Conservation (phyloP, 2,888 invertebrate species). For the Catocala sponsa region DNA sequence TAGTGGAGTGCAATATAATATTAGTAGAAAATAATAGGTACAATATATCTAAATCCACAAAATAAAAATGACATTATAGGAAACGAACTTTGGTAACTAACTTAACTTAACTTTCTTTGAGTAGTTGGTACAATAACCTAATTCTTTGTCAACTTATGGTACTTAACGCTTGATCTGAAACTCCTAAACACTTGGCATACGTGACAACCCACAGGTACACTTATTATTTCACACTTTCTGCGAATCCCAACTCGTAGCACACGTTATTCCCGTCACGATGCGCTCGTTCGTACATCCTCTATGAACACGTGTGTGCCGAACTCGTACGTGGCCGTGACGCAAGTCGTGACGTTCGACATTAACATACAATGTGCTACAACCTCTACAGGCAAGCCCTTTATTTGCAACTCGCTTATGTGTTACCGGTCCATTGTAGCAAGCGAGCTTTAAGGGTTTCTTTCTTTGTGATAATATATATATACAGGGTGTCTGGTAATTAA, state of each 20-base stretch:
- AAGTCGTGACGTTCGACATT: conserved; percentile 19
- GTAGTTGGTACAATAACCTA: no score
- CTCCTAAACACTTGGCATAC: not conserved
- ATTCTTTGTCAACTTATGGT: no score
- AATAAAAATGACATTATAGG: no score
- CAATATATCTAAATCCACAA: no score
- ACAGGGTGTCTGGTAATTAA: no score
- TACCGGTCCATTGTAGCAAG: not conserved
- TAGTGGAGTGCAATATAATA: no score
- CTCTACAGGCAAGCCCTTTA: not conserved
- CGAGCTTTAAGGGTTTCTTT: conserved; percentile 21
- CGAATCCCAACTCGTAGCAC: conserved; percentile 8
- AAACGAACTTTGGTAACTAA: no score
- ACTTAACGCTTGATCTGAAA: no score
- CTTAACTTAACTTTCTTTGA: no score
- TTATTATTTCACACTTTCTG: conserved; percentile 4
- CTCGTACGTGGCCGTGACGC: not conserved
- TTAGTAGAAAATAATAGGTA: no score
- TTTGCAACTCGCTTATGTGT: not conserved
- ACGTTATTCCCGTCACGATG: conserved; percentile 30
- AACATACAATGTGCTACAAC: conserved; percentile 44
- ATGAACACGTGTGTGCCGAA: not conserved
- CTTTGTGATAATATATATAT: no score
- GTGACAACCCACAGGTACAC: conserved; percentile 5
- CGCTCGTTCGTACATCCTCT: conserved; percentile 16